These are phyloP conservation scores for Liopterus haemorrhoidalis DNA, from an alignment of 2,888 invertebrate genomes.

Conservation along the genomic window DNA sequence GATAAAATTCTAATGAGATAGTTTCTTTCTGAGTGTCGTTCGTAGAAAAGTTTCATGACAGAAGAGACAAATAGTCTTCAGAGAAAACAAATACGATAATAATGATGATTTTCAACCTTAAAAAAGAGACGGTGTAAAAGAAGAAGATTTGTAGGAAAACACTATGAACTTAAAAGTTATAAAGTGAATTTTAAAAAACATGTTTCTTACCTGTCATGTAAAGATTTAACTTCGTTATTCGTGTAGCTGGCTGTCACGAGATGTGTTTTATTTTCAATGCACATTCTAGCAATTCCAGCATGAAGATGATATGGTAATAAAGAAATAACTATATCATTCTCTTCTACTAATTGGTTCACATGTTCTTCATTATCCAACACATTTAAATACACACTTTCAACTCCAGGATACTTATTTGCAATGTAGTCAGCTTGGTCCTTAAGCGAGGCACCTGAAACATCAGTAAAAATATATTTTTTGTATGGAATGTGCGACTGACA, in stretches of 20 bases:
- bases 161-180: slow-evolving; percentile 11
- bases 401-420: slow-evolving; percentile 68
- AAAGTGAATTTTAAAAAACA: background rate
- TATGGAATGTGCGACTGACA: too few species aligned
- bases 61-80: too few species aligned
- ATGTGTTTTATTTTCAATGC: slow-evolving; percentile 79
- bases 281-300: slow-evolving; percentile 76
- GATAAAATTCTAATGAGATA: too few species aligned
- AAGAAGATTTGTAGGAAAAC: too few species aligned
- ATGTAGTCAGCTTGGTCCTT: slow-evolving; percentile 85
- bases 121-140: too few species aligned
- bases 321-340: slow-evolving; percentile 75
- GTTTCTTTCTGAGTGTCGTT: too few species aligned
- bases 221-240: slow-evolving; percentile 71
- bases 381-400: slow-evolving; percentile 76
- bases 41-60: too few species aligned
- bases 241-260: slow-evolving; percentile 97
- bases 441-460: slow-evolving; percentile 63
- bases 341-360: slow-evolving; percentile 63
- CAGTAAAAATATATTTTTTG: too few species aligned
- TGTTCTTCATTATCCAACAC: slow-evolving; percentile 68
- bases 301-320: slow-evolving; percentile 89
- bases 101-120: too few species aligned
- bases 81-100: too few species aligned
- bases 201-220: slow-evolving; percentile 66